Percentiles rank a stretch among this genome's conserved stretches.
These are phyloP conservation scores for Lerista edwardsae DNA, from an alignment of 2,797 vertebrate genomes.

Conservation along the genomic window DNA sequence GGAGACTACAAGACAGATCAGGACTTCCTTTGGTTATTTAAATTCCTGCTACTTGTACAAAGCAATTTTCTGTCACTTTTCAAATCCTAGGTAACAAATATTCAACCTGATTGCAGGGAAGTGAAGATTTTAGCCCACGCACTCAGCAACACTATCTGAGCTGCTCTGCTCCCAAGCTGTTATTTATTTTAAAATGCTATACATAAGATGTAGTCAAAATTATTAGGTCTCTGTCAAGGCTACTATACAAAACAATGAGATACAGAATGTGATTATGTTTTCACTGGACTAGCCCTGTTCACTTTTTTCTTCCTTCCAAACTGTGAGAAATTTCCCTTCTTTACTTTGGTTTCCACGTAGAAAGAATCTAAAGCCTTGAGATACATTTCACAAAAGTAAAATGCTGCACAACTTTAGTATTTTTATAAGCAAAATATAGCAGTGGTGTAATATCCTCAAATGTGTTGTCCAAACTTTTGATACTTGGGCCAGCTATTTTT, in stretches of 20 bases:
- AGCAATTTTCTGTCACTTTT: conserved; percentile 68
- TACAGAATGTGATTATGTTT: conserved; percentile 45
- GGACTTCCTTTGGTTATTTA: conserved; percentile 19
- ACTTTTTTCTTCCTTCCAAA: neutral
- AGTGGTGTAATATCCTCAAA: neutral
- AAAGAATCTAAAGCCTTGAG: conserved; percentile 49
- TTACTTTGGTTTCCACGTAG: conserved; percentile 31
- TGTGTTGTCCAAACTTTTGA: conserved; percentile 12
- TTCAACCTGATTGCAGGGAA: conserved; percentile 46
- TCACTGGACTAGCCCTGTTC: conserved; percentile 46
- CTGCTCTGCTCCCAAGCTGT: conserved; percentile 38
- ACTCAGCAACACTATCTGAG: conserved; percentile 46
- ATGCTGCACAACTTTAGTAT: neutral
- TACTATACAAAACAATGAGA: conserved; percentile 57
- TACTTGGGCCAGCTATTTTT: too few relatives aligned
- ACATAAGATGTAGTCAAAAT: conserved; percentile 61
- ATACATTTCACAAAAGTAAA: conserved; percentile 11
- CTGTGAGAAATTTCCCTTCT: conserved; percentile 56
- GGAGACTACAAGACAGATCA: neutral
- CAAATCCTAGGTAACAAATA: conserved; percentile 59
- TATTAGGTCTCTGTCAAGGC: conserved; percentile 55
- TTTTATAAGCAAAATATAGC: neutral
- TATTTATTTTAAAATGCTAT: conserved; percentile 54
- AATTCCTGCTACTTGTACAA: conserved; percentile 45
- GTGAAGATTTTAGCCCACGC: conserved; percentile 29